Evolutionary conservation across 1,140 invertebrate species (phyloP).

Genomic region (Ceratina japonica): DNA sequence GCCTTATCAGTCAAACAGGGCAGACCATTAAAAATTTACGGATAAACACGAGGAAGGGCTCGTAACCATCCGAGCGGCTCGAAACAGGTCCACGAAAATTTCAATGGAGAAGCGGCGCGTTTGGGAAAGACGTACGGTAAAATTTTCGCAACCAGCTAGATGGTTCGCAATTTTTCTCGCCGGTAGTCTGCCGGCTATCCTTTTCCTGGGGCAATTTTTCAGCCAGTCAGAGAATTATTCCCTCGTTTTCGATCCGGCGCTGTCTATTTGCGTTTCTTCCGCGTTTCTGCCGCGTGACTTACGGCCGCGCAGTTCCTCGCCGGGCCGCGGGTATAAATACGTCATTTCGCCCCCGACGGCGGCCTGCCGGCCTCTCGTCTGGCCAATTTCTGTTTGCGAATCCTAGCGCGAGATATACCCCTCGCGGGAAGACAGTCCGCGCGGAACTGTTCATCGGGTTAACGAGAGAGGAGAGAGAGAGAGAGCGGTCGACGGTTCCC

Average conservation of each 20-base stretch:
- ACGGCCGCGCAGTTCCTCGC: constrained; percentile 29
- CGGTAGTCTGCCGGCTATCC: background rate
- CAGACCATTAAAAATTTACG: too few relatives aligned
- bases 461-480: too few relatives aligned
- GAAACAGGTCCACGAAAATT: background rate
- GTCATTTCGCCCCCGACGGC: constrained; percentile 22
- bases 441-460: background rate
- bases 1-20: too few relatives aligned
- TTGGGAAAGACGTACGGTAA: background rate
- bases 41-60: too few relatives aligned
- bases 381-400: constrained; percentile 52
- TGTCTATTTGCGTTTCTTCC: constrained; percentile 57
- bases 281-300: constrained; percentile 43
- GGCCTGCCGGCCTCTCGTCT: constrained; percentile 15
- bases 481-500: background rate
- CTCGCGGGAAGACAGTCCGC: background rate
- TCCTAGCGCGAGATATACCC: constrained; percentile 26
- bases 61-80: too few relatives aligned
- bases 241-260: constrained; percentile 48
- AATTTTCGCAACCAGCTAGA: background rate
- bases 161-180: background rate
- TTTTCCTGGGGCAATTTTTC: constrained; percentile 40
- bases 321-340: constrained; percentile 42
- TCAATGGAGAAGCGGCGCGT: background rate
- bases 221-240: constrained; percentile 41